A percentile compares a stretch with the other conserved stretches of the same genome.
Evolutionary conservation across 2,888 invertebrate species (phyloP).

Genomic region (Lydus trimaculatus): DNA sequence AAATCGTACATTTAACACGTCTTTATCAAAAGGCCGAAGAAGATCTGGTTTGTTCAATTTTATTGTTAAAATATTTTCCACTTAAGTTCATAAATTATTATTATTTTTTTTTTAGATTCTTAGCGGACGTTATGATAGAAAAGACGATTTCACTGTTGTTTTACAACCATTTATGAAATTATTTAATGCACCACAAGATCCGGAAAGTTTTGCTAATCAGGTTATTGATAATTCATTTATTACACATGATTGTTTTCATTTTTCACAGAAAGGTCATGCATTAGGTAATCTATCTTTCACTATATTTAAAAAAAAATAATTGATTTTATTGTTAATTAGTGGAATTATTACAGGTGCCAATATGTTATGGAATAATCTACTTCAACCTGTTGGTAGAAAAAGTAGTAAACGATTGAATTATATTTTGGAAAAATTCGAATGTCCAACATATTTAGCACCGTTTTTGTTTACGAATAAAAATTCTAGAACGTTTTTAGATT

Average conservation of each 20-base stretch:
- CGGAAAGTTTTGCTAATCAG: slow-evolving; percentile 56
- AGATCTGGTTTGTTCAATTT: slow-evolving; percentile 64
- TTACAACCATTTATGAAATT: slow-evolving; percentile 76
- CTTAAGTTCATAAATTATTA: neutral
- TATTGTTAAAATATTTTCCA: neutral
- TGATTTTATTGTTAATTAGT: too few relatives aligned
- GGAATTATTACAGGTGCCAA: too few relatives aligned
- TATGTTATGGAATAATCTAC: slow-evolving; percentile 75
- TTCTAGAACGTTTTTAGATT: slow-evolving; percentile 58
- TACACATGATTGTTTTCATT: slow-evolving; percentile 81
- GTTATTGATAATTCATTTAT: slow-evolving; percentile 75
- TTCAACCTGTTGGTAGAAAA: slow-evolving; percentile 75
- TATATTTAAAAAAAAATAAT: too few relatives aligned
- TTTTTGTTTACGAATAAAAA: slow-evolving; percentile 73
- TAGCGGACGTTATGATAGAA: slow-evolving; percentile 71
- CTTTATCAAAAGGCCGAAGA: slow-evolving; percentile 74
- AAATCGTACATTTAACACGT: slow-evolving; percentile 67
- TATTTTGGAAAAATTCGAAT: slow-evolving; percentile 68
- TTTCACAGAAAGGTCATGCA: slow-evolving; percentile 82
- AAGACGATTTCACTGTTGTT: slow-evolving; percentile 75
- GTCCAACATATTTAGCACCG: slow-evolving; percentile 67
- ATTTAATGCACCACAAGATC: slow-evolving; percentile 69
- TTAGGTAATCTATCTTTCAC: too few relatives aligned
- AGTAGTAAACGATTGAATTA: slow-evolving; percentile 64
- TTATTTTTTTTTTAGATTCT: slow-evolving; percentile 61